phyloP scores from a whole-genome alignment of 2,888 invertebrate species.

The Lithodes maja region DNA sequence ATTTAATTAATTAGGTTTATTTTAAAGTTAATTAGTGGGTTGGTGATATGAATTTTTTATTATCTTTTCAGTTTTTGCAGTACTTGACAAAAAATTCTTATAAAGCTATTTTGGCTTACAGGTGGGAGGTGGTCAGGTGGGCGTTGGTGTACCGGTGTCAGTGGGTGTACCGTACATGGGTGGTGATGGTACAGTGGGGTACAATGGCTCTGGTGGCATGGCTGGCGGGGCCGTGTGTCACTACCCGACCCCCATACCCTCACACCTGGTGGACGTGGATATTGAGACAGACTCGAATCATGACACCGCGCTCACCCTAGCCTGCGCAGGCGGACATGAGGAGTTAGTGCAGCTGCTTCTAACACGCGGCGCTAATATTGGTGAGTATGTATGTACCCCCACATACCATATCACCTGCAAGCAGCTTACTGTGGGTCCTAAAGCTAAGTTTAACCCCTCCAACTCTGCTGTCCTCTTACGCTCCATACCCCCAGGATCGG shows the following conservation, averaged over 20 bases:
- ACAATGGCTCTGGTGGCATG: slow-evolving; percentile 48
- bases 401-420: too few relatives aligned
- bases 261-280: slow-evolving; percentile 86
- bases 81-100: too few relatives aligned
- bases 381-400: slow-evolving; percentile 72
- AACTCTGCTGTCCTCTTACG: too few relatives aligned
- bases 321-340: slow-evolving; percentile 97
- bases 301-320: slow-evolving; percentile 97
- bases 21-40: too few relatives aligned
- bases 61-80: too few relatives aligned
- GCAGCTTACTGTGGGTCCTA: too few relatives aligned
- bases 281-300: slow-evolving; percentile 99
- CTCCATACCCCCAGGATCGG: too few relatives aligned
- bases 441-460: too few relatives aligned
- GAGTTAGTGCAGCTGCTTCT: slow-evolving; percentile 95
- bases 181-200: slow-evolving; percentile 51
- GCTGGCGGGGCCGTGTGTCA: slow-evolving; percentile 54
- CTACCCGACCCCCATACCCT: slow-evolving; percentile 70
- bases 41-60: too few relatives aligned
- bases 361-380: slow-evolving; percentile 93
- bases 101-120: background rate
- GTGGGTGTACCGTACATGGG: slow-evolving; percentile 52
- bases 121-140: slow-evolving; percentile 63
- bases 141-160: slow-evolving; percentile 59
- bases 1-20: too few relatives aligned